These are phyloP conservation scores for Chrysolina americana DNA, from an alignment of 2,888 invertebrate species.

Conservation along the genomic window DNA sequence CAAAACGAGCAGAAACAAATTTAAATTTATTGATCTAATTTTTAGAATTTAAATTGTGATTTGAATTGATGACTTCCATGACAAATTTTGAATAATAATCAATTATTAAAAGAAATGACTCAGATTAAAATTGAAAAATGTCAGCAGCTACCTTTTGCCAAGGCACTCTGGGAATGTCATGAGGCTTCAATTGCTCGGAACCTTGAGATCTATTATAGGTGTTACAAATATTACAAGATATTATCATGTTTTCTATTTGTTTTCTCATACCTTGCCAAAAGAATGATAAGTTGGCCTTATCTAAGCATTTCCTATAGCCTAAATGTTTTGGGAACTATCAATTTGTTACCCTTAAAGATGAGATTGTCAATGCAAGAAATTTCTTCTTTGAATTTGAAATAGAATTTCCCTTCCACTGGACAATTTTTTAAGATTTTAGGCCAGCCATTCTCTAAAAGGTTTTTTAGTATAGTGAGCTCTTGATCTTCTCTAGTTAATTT, in stretches of 20 bases:
- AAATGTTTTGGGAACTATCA: conserved; percentile 11
- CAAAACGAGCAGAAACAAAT: not conserved
- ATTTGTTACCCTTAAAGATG: conserved; percentile 6
- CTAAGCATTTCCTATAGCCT: conserved; percentile 8
- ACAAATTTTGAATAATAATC: not conserved
- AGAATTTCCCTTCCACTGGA: no score
- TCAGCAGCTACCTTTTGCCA: not conserved
- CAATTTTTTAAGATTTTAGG: conserved; percentile 9
- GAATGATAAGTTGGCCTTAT: conserved; percentile 11
- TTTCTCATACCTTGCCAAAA: conserved; percentile 15
- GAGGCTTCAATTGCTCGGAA: not conserved
- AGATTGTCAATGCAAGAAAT: not conserved
- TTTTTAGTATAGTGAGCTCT: no score
- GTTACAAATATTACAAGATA: not conserved
- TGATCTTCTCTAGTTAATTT: conserved; percentile 4
- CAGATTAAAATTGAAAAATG: not conserved
- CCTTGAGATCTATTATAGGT: conserved; percentile 2
- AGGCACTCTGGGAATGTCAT: not conserved
- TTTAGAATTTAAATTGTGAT: not conserved
- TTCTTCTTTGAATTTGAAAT: not conserved
- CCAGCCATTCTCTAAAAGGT: no score
- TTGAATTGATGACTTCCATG: not conserved
- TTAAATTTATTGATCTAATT: not conserved
- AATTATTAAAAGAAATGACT: not conserved
- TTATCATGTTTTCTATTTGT: conserved; percentile 4